Percentiles rank a stretch among this genome's conserved stretches.
These are phyloP conservation scores for Cantharis lateralis DNA, from an alignment of 2,888 invertebrate genomes.

Conservation along the genomic window DNA sequence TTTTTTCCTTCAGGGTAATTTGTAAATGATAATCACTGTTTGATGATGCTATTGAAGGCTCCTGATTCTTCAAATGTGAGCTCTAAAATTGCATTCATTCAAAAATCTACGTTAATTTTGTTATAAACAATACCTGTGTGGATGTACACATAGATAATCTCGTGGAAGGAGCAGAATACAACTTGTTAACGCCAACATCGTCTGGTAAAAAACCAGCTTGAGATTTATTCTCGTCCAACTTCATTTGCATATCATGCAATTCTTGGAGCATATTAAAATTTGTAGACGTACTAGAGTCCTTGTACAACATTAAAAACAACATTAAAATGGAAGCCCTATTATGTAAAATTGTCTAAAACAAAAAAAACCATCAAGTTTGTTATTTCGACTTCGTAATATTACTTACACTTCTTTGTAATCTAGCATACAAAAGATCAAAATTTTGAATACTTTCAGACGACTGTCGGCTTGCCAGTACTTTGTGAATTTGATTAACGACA, in stretches of 20 bases:
- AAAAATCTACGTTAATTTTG: not conserved
- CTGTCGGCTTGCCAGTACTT: slow-evolving; percentile 35
- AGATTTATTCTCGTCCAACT: slow-evolving; percentile 32
- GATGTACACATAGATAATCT: slow-evolving; percentile 4
- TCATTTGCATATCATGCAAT: slow-evolving; percentile 39
- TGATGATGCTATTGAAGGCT: slow-evolving; percentile 41
- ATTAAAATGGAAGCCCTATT: slow-evolving; percentile 45
- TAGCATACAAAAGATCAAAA: slow-evolving; percentile 49
- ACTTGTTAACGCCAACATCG: slow-evolving; percentile 42
- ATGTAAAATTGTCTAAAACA: slow-evolving; percentile 45
- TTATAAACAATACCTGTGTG: not conserved
- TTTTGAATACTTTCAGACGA: slow-evolving; percentile 43
- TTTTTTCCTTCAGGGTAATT: slow-evolving; percentile 24
- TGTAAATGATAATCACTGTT: slow-evolving; percentile 42
- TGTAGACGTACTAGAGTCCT: slow-evolving; percentile 28
- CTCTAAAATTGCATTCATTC: slow-evolving; percentile 4
- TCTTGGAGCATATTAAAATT: slow-evolving; percentile 38
- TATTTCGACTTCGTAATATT: not conserved
- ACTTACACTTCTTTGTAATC: slow-evolving; percentile 48
- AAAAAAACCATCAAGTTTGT: slow-evolving; percentile 13
- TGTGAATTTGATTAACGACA: slow-evolving; percentile 33
- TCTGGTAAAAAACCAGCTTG: slow-evolving; percentile 38
- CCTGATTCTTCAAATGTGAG: slow-evolving; percentile 1
- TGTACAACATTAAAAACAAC: slow-evolving; percentile 45
- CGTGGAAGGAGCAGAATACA: slow-evolving; percentile 22